phyloP scores from a whole-genome alignment of 2,113 vertebrate genomes.

The Delphinapterus leucas region DNA sequence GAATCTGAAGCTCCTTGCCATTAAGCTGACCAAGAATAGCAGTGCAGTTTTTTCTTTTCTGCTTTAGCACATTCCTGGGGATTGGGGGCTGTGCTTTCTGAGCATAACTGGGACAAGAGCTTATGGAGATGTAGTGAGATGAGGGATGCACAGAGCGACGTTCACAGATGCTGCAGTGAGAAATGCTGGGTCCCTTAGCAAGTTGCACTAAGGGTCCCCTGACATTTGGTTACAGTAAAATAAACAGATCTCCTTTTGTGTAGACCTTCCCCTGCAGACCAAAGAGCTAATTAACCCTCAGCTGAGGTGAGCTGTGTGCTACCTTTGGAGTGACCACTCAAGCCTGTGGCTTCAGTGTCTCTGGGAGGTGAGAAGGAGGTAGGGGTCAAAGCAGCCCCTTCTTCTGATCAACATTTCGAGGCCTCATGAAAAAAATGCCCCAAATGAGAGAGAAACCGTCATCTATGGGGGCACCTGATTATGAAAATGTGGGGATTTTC shows the following conservation, averaged over 20 bases:
- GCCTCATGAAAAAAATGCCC: neutral
- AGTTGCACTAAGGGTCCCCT: neutral
- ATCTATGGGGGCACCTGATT: neutral
- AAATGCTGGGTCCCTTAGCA: accelerated
- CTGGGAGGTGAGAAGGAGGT: neutral
- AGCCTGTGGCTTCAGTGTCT: neutral
- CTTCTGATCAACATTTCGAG: accelerated
- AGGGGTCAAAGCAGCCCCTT: neutral
- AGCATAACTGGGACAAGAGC: neutral
- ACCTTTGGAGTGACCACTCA: neutral
- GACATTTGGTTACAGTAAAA: neutral
- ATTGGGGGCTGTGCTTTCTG: neutral
- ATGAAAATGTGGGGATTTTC: neutral
- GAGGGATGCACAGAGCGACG: neutral
- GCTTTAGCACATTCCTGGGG: constrained; percentile 42
- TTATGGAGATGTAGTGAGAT: neutral
- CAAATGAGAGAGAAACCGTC: neutral
- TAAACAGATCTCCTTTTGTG: neutral
- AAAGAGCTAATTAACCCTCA: too few relatives aligned
- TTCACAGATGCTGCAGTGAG: neutral
- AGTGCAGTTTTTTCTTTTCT: neutral
- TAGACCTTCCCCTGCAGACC: neutral
- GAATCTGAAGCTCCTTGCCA: constrained; percentile 27
- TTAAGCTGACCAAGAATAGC: constrained; percentile 61
- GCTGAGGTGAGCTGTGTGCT: neutral